These are phyloP conservation scores for Propsilocerus akamusi DNA, from an alignment of 1,140 invertebrate species.

Conservation along the genomic window DNA sequence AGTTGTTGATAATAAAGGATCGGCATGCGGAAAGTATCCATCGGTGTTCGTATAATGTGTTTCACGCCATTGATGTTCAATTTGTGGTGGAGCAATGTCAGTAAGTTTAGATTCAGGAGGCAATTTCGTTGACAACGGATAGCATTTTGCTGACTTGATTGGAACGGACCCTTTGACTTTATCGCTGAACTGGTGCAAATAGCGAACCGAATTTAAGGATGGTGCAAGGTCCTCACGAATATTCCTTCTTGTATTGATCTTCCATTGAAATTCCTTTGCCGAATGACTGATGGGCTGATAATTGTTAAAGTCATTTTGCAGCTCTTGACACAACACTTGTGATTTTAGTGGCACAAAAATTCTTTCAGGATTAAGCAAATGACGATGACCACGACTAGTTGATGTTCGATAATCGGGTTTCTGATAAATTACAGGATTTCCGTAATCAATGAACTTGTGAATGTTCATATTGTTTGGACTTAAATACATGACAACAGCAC, in stretches of 20 bases:
- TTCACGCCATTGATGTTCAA: background rate
- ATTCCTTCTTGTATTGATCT: background rate
- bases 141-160: background rate
- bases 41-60: background rate
- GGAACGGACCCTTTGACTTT: background rate
- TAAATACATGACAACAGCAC: no score
- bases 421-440: background rate
- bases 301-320: background rate
- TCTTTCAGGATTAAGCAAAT: background rate
- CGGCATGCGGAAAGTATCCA: background rate
- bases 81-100: background rate
- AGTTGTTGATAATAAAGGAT: background rate
- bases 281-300: background rate
- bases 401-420: background rate
- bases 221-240: background rate
- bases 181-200: background rate
- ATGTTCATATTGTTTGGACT: no score
- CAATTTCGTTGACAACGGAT: background rate
- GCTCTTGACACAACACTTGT: background rate
- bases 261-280: background rate
- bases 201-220: background rate
- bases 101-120: background rate
- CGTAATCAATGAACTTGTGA: background rate
- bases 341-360: background rate
- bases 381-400: background rate